Evolutionary conservation across 2,797 vertebrate species (phyloP), one percentile per base, ranked within the genome.

Genomic region (Apodemus agrarius): DNA sequence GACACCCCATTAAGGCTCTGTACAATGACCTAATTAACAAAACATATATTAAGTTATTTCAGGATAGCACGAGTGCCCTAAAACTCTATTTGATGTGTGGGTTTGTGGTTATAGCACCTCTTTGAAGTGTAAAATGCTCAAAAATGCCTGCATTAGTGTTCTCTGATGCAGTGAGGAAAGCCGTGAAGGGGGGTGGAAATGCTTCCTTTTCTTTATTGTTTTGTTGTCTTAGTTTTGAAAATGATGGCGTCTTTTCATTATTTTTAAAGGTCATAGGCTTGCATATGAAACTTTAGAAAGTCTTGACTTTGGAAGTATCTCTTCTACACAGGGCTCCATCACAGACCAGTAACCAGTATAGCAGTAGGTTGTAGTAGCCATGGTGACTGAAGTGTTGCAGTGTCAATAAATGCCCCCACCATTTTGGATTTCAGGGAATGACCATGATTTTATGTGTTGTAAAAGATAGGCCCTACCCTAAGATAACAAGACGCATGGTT

Each of bases 1-100:
- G n/a, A n/a, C n/a, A n/a, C n/a, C n/a, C n/a, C n/a, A n/a, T n/a
- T n/a, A n/a, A n/a, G n/a, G n/a, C n/a, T n/a, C n/a, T n/a, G n/a
- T n/a, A n/a, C n/a, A n/a, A n/a, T n/a, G n/a, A 61, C 43, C 87
- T 54, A 74, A 72, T 93, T 96, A 82, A 63, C 84, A 97, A 92
- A 94, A 86, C n/a, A 10, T 87, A 93, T 93, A n/a, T n/a, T 93
- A 93, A 92, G 63, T 80, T 85, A 57, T 91, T 75, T 92, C 88
- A 12, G 80, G 84, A 46, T 84, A 61, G 54, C 57, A n/a, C 95
- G 72, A 96, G 79, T 89, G 19, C 43, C 72, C 74, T 86, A 89
- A 91, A 94, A 69, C 2, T 49, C 61, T 49, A 37, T 95, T 65
- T 87, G 84, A 63, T 96, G 46, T 61, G 80, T 92, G 76, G 7